These are phyloP conservation scores for Celastrina argiolus DNA, from an alignment of 2,888 invertebrate species.

Conservation along the genomic window DNA sequence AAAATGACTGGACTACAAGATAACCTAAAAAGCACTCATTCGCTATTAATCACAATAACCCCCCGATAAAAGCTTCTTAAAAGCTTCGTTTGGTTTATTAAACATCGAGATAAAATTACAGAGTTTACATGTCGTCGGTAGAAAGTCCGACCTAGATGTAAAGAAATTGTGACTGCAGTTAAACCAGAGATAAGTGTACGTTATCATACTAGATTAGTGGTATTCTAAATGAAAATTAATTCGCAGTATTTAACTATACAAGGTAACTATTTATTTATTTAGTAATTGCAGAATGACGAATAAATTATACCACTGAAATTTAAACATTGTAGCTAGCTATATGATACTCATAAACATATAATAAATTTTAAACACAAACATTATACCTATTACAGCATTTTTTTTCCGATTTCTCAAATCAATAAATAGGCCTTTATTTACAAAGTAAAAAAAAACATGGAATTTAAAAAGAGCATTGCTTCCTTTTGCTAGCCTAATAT, in stretches of 20 bases:
- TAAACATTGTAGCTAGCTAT: too few relatives aligned
- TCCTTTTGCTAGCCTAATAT: too few relatives aligned
- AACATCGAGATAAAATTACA: slow-evolving; percentile 9
- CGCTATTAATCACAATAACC: slow-evolving; percentile 10
- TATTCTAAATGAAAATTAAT: slow-evolving; percentile 15
- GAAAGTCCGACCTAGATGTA: slow-evolving; percentile 21
- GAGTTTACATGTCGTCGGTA: slow-evolving; percentile 2
- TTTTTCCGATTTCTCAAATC: too few relatives aligned
- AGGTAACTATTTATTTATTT: too few relatives aligned
- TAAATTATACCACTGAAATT: background rate
- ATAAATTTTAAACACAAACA: too few relatives aligned
- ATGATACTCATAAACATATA: too few relatives aligned
- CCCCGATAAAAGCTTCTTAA: slow-evolving; percentile 11
- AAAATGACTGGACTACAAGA: too few relatives aligned
- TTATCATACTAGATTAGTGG: slow-evolving; percentile 1
- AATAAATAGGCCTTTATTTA: too few relatives aligned
- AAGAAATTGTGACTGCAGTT: slow-evolving; percentile 12
- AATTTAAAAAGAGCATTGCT: too few relatives aligned
- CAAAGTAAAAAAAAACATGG: too few relatives aligned
- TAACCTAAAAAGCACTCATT: too few relatives aligned
- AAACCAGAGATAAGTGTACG: background rate
- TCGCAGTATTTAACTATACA: background rate
- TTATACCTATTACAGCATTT: too few relatives aligned
- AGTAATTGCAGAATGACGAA: background rate
- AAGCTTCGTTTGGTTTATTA: slow-evolving; percentile 14